Evolutionary conservation across 35 echinoderm and acorn worm species (phyloP), one percentile per base, ranked within the genome.

Genomic region (Strongylocentrotus purpuratus): DNA sequence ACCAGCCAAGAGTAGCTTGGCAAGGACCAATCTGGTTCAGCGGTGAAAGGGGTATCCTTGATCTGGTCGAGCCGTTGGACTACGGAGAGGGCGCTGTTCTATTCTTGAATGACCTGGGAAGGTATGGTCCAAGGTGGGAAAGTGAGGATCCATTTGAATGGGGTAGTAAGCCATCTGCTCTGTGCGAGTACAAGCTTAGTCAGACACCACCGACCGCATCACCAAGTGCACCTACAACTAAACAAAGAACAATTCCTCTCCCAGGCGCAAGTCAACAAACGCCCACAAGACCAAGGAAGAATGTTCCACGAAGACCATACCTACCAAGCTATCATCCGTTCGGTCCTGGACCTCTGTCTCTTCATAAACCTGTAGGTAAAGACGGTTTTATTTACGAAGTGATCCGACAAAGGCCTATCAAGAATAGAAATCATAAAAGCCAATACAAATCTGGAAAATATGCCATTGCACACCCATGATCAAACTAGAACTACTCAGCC

Each of bases 61-160:
- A 93, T 58, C 45, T 93, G 48, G 91, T 50, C 15, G 91, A 93
- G 48, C 91, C 45, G 22, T 46, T 93, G 91, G 91, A 93, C 31
- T 47, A 48, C 45, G 45, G 45, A 33, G 91, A 93, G 48, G 91
- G 91, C 31, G 91, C 91, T 33, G 91, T 93, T 58, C 91, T 93
- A 33, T 93, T 93, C n/a, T 93, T 58, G 11, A 58, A 47, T 13
- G 91, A 93, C n/a, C 17, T 5, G 14, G 17, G 46, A 31, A 50
- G 45, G 20, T 31, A 32, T 1, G 22, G 46, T 31, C 48, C 91
- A 10, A 18, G 45, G 48, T 93, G 91, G 91, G 91, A 93, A 93
- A 5, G 45, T 31, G 91, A 93, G 41, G 91, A 93, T 46, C 91
- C 91, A 18, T 93, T 47, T 11, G 91, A 93, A 58, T 93, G 45